A percentile compares a stretch with the other conserved stretches of the same genome.
phyloP scores from a whole-genome alignment of 2,113 vertebrate species.

The Patagioenas fasciata region DNA sequence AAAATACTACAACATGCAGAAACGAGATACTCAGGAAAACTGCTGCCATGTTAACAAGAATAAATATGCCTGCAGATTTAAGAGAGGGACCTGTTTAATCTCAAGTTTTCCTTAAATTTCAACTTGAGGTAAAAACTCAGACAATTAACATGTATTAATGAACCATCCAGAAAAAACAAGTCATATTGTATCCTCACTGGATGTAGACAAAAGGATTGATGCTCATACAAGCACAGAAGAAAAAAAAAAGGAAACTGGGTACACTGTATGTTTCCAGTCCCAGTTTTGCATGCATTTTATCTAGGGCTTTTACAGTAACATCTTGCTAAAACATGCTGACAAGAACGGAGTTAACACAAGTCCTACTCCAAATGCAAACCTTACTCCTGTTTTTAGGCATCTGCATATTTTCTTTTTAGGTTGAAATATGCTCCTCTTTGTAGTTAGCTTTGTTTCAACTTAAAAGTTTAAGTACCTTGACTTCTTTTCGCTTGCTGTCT shows the following conservation, averaged over 20 bases:
- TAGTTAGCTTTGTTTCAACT: neutral
- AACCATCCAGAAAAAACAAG: neutral
- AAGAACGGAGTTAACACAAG: neutral
- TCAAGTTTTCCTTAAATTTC: neutral
- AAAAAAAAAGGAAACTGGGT: neutral
- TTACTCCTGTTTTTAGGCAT: neutral
- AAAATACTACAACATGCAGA: neutral
- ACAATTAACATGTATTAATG: neutral
- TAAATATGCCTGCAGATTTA: neutral
- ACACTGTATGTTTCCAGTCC: neutral
- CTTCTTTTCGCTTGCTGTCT: conserved; percentile 80
- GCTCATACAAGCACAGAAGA: neutral
- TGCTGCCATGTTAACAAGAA: neutral
- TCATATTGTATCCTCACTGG: neutral
- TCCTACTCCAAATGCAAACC: neutral
- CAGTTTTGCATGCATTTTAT: neutral
- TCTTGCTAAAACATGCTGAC: neutral
- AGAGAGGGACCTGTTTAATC: neutral
- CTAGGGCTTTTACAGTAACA: neutral
- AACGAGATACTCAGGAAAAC: neutral
- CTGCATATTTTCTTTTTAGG: neutral
- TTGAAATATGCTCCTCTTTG: neutral
- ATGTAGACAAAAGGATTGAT: neutral
- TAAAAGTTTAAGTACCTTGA: conserved; percentile 67
- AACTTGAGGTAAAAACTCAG: neutral